Base-by-base conservation (phyloP, 2,888 invertebrate genomes). In the Hipparchia semele region DNA sequence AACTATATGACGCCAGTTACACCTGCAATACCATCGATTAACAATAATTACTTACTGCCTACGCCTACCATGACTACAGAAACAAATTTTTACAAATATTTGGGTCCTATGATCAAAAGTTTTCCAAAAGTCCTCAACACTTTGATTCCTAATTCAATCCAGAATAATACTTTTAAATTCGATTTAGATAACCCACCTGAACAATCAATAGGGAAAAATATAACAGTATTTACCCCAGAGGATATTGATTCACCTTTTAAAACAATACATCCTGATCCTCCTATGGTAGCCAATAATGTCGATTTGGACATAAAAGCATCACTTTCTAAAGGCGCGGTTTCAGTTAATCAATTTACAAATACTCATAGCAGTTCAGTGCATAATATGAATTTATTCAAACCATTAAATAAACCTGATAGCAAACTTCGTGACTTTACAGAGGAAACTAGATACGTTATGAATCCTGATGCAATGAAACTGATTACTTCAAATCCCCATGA, bases 1-100 rank as follows among this genome's bases (percentile, higher is more conserved):
- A 88, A 86, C 79, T 89, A 86, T 83, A 88, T 89, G 79, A 91
- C 90, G 73, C 88, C 89, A 71, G 77, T 87, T 64, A 77, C 85
- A 75, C 84, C 87, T 45, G 76, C 81, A 60, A 54, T 69, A 56
- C 33, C 78, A 74, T 77, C 86, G 12, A 82, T 83, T 62, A 76
- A 78, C 54, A 77, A 81, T 39, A 77, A 81, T 39, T 81, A 83
- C 73, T 80, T 87, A 69, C 79, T 86, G 67, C 82, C 84, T 8
- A 82, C 81, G 65, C 83, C 87, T 70, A 77, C 81, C 12, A 72
- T 79, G 33, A 81, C 85, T 3, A 90, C 88, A 49, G 83, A 89
- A 73, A 79, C 80, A 51, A 84, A 89, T 76, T 85, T 85, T 73
- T 86, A 85, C 75, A 84, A 82, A 80, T 83, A 86, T 66, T 77